phyloP scores from a whole-genome alignment of 64 coral and sea anemone genomes.

The Montipora sp. region DNA sequence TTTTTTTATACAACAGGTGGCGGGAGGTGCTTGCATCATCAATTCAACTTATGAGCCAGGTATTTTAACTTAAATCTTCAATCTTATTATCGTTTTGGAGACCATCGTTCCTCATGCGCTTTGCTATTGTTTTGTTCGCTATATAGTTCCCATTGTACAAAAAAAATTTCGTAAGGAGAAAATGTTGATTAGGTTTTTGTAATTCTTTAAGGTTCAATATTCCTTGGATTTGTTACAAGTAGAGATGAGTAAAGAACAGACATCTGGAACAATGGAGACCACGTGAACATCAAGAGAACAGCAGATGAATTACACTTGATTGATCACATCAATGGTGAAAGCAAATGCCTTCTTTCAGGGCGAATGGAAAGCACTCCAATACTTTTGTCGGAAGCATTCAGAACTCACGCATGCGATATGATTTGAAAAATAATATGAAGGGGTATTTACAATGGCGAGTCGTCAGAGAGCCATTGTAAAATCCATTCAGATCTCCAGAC shows the following conservation, averaged over 20 bases:
- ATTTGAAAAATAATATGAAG: too few relatives aligned
- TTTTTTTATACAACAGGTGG: slow-evolving; percentile 17
- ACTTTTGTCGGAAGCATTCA: background rate
- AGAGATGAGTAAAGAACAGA: slow-evolving; percentile 7
- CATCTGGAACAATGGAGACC: background rate
- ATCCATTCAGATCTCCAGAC: too few relatives aligned
- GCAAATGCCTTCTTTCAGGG: background rate
- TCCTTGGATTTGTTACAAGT: background rate
- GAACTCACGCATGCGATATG: background rate
- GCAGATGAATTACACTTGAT: background rate
- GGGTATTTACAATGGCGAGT: too few relatives aligned
- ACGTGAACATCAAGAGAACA: slow-evolving; percentile 2
- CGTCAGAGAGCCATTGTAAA: too few relatives aligned
- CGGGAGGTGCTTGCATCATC: slow-evolving; percentile 34
- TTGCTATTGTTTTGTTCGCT: too few relatives aligned
- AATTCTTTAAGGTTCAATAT: slow-evolving; percentile 5
- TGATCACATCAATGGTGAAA: background rate
- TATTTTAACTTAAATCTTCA: background rate
- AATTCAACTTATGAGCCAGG: slow-evolving; percentile 38
- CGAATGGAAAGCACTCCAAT: background rate
- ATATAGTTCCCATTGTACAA: too few relatives aligned
- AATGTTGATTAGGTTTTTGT: background rate
- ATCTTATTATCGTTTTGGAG: background rate
- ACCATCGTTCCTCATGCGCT: background rate
- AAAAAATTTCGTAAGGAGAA: background rate